A percentile compares a stretch with the other conserved stretches of the same genome.
Evolutionary conservation across 2,113 vertebrate species (phyloP).

Genomic region (Speoplatyrhinus poulsoni): DNA sequence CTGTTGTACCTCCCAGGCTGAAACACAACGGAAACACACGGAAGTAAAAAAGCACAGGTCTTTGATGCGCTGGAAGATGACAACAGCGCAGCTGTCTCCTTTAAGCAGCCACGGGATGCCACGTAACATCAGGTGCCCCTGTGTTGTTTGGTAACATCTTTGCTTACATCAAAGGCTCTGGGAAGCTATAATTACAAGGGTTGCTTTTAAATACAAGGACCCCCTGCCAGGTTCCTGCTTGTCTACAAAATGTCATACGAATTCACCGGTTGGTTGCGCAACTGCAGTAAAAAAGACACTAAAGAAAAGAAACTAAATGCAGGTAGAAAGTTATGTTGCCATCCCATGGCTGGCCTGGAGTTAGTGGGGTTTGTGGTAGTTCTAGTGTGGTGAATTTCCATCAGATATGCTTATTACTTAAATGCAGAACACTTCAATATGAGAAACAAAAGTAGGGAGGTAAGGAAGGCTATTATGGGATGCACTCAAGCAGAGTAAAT

Average conservation of each 20-base stretch:
- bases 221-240: slow-evolving; percentile 55
- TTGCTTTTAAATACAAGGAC: slow-evolving; percentile 45
- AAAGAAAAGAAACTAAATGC: neutral
- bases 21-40: slow-evolving; percentile 36
- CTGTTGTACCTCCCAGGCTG: slow-evolving; percentile 24
- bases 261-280: slow-evolving; percentile 26
- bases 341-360: too few species aligned
- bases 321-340: neutral
- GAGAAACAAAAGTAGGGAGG: neutral
- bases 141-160: slow-evolving; percentile 57
- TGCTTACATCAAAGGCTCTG: slow-evolving; percentile 66
- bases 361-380: too few species aligned
- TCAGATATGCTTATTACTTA: neutral
- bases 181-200: slow-evolving; percentile 65
- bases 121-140: slow-evolving; percentile 45
- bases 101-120: slow-evolving; percentile 25
- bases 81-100: slow-evolving; percentile 59
- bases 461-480: slow-evolving; percentile 15
- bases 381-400: too few species aligned
- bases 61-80: slow-evolving; percentile 61
- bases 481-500: neutral
- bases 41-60: slow-evolving; percentile 42
- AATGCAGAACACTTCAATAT: neutral
- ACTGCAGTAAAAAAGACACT: slow-evolving; percentile 13
- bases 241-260: slow-evolving; percentile 51